Evolutionary conservation across 2,888 invertebrate species (phyloP).

Genomic region (Tetheella fluctuosa): DNA sequence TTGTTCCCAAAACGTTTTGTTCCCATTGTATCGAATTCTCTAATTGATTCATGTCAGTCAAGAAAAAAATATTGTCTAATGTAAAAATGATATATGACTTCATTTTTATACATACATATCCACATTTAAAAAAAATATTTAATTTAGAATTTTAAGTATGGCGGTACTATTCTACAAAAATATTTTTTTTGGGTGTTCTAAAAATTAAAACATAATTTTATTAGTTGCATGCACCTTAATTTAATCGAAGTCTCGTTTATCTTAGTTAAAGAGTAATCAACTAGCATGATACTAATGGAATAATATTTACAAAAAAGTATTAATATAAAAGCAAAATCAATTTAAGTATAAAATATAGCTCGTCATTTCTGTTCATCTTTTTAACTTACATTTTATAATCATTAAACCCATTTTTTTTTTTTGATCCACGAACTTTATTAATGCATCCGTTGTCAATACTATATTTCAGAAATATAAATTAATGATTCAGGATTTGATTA

Average conservation of each 20-base stretch:
- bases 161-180: constrained; percentile 17
- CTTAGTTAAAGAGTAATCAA: constrained; percentile 30
- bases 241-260: constrained; percentile 22
- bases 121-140: too few relatives aligned
- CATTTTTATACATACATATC: too few relatives aligned
- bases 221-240: background rate
- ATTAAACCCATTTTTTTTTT: too few relatives aligned
- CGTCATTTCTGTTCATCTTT: background rate
- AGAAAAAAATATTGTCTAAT: too few relatives aligned
- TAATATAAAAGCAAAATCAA: constrained; percentile 12
- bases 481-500: background rate
- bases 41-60: too few relatives aligned
- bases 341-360: constrained; percentile 17
- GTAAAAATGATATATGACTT: too few relatives aligned
- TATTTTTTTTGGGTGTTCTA: constrained; percentile 23
- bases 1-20: constrained; percentile 61
- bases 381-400: background rate
- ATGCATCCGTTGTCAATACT: background rate
- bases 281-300: constrained; percentile 38
- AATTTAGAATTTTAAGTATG: too few relatives aligned
- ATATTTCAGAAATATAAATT: background rate
- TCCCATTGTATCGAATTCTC: constrained; percentile 39
- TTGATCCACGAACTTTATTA: background rate
- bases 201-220: background rate
- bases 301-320: constrained; percentile 31